phyloP scores from a whole-genome alignment of 2,113 vertebrate species.

The Coptodon rendalli region DNA sequence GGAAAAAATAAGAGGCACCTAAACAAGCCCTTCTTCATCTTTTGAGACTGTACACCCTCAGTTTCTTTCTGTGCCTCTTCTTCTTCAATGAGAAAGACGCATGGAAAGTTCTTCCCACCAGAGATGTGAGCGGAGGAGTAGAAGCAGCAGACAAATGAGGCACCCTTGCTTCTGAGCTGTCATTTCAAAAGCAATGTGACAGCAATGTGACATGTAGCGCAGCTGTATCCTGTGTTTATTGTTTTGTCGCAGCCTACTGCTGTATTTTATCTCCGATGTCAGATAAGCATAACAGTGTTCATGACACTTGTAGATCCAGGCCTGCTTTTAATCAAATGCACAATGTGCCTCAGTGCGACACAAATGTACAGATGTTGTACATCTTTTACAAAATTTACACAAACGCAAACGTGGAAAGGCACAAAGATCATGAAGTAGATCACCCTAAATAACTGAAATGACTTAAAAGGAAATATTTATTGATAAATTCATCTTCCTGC shows the following conservation, averaged over 20 bases:
- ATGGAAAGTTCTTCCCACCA: not conserved
- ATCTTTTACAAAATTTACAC: not conserved
- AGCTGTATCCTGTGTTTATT: not conserved
- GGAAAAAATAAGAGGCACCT: not conserved
- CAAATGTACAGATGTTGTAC: not conserved
- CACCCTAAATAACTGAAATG: not conserved
- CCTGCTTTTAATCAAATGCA: not conserved
- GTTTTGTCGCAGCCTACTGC: not conserved
- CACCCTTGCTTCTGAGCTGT: not conserved
- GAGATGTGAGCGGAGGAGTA: not conserved
- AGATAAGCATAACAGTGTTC: not conserved
- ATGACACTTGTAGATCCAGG: not conserved
- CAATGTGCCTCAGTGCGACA: not conserved
- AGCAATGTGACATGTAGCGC: not conserved
- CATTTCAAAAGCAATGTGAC: not conserved
- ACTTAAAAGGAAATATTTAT: not conserved
- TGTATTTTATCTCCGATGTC: not conserved
- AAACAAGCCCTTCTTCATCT: not conserved
- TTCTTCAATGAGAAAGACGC: not conserved
- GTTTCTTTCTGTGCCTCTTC: not conserved
- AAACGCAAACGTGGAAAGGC: not conserved
- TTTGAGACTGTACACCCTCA: not conserved
- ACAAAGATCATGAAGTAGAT: not conserved
- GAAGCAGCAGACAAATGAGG: not conserved
- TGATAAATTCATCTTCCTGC: not conserved